A percentile compares a stretch with the other conserved stretches of the same genome.
These are phyloP conservation scores for Drosophila mayri DNA, from an alignment of 1,140 invertebrate genomes.

Conservation along the genomic window DNA sequence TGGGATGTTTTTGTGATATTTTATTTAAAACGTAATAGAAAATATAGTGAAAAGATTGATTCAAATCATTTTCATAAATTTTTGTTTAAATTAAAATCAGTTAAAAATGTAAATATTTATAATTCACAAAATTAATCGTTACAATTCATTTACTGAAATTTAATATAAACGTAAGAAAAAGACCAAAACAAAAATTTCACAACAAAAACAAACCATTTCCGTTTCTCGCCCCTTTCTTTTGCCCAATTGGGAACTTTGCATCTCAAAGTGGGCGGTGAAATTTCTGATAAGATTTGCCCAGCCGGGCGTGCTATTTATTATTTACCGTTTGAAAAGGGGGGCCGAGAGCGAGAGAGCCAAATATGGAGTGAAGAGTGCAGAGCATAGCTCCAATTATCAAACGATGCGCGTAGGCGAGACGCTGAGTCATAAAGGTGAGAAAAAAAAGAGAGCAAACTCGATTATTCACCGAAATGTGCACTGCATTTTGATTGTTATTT, in stretches of 20 bases:
- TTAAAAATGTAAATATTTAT: no score
- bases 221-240: no score
- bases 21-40: not conserved
- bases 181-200: no score
- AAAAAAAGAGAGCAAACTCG: slow-evolving; percentile 36
- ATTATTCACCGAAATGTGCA: slow-evolving; percentile 66
- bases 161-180: no score
- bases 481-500: slow-evolving; percentile 31
- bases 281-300: slow-evolving; percentile 35
- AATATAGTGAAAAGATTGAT: not conserved
- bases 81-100: no score
- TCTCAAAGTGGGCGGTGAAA: slow-evolving; percentile 7
- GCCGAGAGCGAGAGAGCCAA: not conserved
- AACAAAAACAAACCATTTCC: not conserved
- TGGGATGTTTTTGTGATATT: not conserved
- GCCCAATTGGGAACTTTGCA: slow-evolving; percentile 24
- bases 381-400: slow-evolving; percentile 36
- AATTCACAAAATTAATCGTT: no score
- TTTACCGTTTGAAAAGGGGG: slow-evolving; percentile 31
- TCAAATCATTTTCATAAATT: no score
- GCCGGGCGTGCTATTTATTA: slow-evolving; percentile 31
- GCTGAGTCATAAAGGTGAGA: slow-evolving; percentile 64
- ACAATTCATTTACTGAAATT: no score
- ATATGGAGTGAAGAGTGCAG: slow-evolving; percentile 5
- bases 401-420: slow-evolving; percentile 33